phyloP scores from a whole-genome alignment of 2,888 invertebrate species.

The Coenonympha glycerion region DNA sequence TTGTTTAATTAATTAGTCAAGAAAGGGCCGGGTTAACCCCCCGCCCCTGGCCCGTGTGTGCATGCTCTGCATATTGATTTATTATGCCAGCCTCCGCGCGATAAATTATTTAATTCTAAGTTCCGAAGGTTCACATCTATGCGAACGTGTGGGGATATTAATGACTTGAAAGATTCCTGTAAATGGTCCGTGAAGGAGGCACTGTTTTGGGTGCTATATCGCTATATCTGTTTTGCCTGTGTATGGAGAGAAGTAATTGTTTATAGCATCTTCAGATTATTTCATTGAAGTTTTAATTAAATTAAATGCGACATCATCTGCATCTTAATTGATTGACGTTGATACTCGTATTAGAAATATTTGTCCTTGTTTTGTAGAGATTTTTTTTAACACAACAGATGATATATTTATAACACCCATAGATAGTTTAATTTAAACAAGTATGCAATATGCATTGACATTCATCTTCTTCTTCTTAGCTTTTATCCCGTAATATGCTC shows the following conservation, averaged over 20 bases:
- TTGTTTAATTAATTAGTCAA: constrained; percentile 84
- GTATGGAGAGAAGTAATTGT: not conserved
- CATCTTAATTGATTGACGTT: no score
- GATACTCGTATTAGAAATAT: no score
- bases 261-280: no score
- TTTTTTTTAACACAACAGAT: no score
- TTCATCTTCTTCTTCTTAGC: no score
- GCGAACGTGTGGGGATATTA: constrained; percentile 28
- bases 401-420: no score
- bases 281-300: not conserved
- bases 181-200: constrained; percentile 16
- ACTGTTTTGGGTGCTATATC: constrained; percentile 1
- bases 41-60: constrained; percentile 47
- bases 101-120: constrained; percentile 75
- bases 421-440: no score
- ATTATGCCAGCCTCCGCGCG: constrained; percentile 63
- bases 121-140: constrained; percentile 54
- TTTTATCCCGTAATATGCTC: no score
- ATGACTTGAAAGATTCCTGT: constrained; percentile 24
- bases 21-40: constrained; percentile 58
- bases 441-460: no score
- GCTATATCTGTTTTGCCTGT: not conserved
- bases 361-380: no score
- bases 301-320: no score
- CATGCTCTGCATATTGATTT: constrained; percentile 76